These are phyloP conservation scores for Chromis chromis DNA, from an alignment of 2,797 vertebrate species.

Conservation along the genomic window DNA sequence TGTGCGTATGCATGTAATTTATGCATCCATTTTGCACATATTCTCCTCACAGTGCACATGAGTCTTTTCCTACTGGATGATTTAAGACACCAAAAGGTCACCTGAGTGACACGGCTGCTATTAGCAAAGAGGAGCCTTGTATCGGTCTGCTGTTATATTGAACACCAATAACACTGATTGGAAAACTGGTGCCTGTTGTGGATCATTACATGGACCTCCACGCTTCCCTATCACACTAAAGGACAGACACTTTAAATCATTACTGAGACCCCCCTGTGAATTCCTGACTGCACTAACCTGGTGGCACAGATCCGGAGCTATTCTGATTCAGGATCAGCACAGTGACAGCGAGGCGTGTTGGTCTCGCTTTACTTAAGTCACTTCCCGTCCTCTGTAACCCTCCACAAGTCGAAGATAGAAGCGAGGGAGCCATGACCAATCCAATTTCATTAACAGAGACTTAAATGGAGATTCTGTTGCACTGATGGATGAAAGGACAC, in stretches of 20 bases:
- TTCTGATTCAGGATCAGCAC: constrained; percentile 19
- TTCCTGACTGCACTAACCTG: not conserved
- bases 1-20: not conserved
- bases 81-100: constrained; percentile 30
- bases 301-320: constrained; percentile 1
- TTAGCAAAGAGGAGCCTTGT: constrained; percentile 9
- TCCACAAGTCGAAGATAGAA: constrained; percentile 29
- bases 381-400: not conserved
- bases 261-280: constrained; percentile 7
- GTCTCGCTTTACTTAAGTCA: constrained; percentile 53
- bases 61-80: constrained; percentile 15
- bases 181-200: constrained; percentile 5
- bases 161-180: constrained; percentile 27
- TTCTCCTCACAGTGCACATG: constrained; percentile 9
- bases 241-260: constrained; percentile 32
- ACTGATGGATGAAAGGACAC: not conserved
- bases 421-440: constrained; percentile 30
- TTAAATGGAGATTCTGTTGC: constrained; percentile 1
- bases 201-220: constrained; percentile 21
- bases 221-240: not conserved
- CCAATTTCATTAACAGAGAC: constrained; percentile 29
- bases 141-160: constrained; percentile 32
- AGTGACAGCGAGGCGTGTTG: constrained; percentile 17
- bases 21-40: not conserved
- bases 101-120: not conserved